Evolutionary conservation across 2,113 vertebrate species (phyloP).

Genomic region (Ceyx cyanopectus): DNA sequence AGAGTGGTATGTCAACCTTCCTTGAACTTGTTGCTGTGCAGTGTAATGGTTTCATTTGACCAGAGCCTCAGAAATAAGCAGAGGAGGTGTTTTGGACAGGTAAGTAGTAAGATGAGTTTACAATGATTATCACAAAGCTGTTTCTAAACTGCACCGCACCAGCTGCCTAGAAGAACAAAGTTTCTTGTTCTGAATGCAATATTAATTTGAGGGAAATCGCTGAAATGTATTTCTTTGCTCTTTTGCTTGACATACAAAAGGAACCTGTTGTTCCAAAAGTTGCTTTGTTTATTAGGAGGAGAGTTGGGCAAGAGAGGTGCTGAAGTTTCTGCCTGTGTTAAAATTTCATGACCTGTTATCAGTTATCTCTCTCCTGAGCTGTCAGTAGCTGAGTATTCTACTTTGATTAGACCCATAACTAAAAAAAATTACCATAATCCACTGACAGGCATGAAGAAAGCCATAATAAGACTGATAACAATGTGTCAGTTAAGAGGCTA

Average conservation of each 20-base stretch:
- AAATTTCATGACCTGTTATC: slow-evolving; percentile 67
- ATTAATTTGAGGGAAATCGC: background rate
- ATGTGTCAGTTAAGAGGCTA: slow-evolving; percentile 62
- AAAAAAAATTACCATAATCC: slow-evolving; percentile 76
- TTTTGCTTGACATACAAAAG: background rate
- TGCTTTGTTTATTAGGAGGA: slow-evolving; percentile 53
- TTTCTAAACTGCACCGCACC: background rate
- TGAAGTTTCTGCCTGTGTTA: slow-evolving; percentile 41
- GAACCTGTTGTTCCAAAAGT: slow-evolving; percentile 39
- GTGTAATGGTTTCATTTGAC: background rate
- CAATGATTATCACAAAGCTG: background rate
- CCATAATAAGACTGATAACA: slow-evolving; percentile 68
- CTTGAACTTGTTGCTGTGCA: background rate
- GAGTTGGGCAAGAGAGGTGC: background rate
- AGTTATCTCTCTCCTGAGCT: slow-evolving; percentile 64
- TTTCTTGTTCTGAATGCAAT: slow-evolving; percentile 10
- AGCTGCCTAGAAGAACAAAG: background rate
- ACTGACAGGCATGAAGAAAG: slow-evolving; percentile 74
- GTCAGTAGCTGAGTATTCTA: slow-evolving; percentile 67
- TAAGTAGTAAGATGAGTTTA: background rate
- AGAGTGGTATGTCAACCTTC: background rate
- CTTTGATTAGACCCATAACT: slow-evolving; percentile 71
- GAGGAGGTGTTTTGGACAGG: background rate
- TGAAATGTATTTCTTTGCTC: background rate
- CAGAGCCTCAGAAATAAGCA: background rate